phyloP scores from a whole-genome alignment of 1,140 invertebrate species.

The Notospermus geniculatus region DNA sequence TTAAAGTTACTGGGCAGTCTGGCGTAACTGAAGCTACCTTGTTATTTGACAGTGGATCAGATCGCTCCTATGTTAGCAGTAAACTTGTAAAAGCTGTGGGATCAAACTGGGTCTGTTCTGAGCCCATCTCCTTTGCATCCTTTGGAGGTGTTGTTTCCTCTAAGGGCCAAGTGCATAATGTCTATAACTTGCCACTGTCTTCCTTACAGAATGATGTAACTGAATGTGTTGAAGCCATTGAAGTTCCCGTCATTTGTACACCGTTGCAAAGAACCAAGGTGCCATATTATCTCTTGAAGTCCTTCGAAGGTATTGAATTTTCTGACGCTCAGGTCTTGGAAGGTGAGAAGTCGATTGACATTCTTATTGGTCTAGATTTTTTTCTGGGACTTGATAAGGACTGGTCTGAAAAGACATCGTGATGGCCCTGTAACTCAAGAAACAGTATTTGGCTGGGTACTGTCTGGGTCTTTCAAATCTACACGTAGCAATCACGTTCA shows the following conservation, averaged over 20 bases:
- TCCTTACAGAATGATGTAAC: neutral
- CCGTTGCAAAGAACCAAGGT: neutral
- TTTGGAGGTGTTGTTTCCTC: neutral
- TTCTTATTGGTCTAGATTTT: conserved; percentile 1
- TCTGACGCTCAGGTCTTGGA: neutral
- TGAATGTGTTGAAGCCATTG: neutral
- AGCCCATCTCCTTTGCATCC: neutral
- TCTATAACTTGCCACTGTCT: neutral
- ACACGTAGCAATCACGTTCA: no score
- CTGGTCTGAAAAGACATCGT: no score
- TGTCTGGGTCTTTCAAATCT: neutral
- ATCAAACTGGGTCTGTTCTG: neutral
- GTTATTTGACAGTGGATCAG: no score
- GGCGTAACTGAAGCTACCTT: no score
- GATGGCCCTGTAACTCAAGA: neutral
- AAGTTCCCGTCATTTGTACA: neutral
- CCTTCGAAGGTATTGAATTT: neutral
- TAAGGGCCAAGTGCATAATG: conserved; percentile 2
- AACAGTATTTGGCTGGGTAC: conserved; percentile 3
- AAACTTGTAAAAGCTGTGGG: no score
- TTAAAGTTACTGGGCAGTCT: no score
- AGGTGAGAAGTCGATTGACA: conserved; percentile 2
- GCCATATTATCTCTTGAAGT: neutral
- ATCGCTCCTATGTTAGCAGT: no score
- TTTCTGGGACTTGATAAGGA: neutral